Base-by-base conservation (phyloP, 2,797 vertebrate genomes). In the Epinephelus malabaricus region DNA sequence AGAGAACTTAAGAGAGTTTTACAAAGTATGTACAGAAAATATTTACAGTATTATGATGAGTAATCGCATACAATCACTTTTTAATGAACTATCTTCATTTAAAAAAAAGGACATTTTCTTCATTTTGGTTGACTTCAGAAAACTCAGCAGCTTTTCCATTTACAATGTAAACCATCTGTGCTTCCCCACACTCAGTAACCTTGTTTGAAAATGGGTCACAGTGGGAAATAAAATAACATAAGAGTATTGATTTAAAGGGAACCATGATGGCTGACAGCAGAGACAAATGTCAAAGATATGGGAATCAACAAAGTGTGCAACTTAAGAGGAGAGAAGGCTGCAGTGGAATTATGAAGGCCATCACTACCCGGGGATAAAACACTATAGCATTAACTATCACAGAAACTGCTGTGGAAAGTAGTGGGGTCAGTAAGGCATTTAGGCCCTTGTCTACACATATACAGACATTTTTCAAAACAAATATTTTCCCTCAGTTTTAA, bases 21-120 rank as follows among this genome's bases (percentile, higher is more conserved):
- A 91, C 87, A 92, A 86, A 87, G 75, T 80, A 90, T 91, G 66
- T 91, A 93, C 89, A 94, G 25, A 89, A 75, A 79, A 38, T 91
- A 94, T 94, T 82, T 92, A 95, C 92, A 95, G 51, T 76, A 56
- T 64, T 61, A 69, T 64, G 6, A 87, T 54, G 67, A 66, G 19
- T 30, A 70, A 81, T 79, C 59, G 71, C 5, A 14, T 72, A 83
- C 74, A 85, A 64, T 83, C 76, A 69, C 10, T 73, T 79, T 82
- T 72, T 65, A 38, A 18, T 13, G 11, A 38, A 64, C 30, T 55
- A 76, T 68, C 68, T 85, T 84, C 83, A 86, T 78, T 87, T 53
- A 8, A 87, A 68, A 21, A 21, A 51, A 47, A 78, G 0, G 81
- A 69, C 5, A 61, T 30, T 66, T 83, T 69, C 86, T 90, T 92